phyloP scores from a whole-genome alignment of 2,113 vertebrate species.

The Paramormyrops kingsleyae region DNA sequence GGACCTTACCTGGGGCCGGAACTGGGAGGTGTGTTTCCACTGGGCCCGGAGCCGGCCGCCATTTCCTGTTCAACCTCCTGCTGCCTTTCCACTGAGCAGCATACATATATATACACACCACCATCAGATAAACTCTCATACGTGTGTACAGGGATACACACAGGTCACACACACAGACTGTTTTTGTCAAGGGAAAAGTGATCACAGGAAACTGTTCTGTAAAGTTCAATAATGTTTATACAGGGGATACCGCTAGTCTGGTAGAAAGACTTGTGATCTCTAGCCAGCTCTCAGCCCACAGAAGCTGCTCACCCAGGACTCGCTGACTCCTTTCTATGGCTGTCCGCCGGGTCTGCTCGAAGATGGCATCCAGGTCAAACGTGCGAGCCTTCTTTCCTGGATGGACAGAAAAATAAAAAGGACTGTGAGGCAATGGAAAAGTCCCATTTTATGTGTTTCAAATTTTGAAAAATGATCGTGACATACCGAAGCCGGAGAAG shows the following conservation, averaged over 20 bases:
- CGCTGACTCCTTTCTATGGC: constrained; percentile 87
- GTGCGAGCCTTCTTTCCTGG: constrained; percentile 92
- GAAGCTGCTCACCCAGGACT: constrained; percentile 63
- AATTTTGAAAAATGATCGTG: not conserved
- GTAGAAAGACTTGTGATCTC: not conserved
- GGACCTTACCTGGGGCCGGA: constrained; percentile 7
- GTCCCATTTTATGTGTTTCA: not conserved
- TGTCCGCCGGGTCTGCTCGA: constrained; percentile 90
- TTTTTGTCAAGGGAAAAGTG: not conserved
- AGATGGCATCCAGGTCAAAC: constrained; percentile 91
- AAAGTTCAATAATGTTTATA: not conserved
- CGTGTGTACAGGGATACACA: not conserved
- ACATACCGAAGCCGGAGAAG: constrained; percentile 67
- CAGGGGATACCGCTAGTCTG: not conserved
- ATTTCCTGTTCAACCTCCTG: constrained; percentile 29
- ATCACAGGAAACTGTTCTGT: not conserved
- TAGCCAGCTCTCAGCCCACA: not conserved
- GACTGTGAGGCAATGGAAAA: not conserved
- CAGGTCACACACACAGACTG: not conserved
- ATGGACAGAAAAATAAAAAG: constrained; percentile 7
- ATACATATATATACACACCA: not conserved
- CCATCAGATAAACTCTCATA: not conserved
- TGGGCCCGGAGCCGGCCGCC: constrained; percentile 37
- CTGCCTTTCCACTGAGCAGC: constrained; percentile 46
- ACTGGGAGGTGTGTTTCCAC: constrained; percentile 28